Evolutionary conservation across 2,797 vertebrate species (phyloP), one percentile per base, ranked within the genome.

Genomic region (Catharus ustulatus): DNA sequence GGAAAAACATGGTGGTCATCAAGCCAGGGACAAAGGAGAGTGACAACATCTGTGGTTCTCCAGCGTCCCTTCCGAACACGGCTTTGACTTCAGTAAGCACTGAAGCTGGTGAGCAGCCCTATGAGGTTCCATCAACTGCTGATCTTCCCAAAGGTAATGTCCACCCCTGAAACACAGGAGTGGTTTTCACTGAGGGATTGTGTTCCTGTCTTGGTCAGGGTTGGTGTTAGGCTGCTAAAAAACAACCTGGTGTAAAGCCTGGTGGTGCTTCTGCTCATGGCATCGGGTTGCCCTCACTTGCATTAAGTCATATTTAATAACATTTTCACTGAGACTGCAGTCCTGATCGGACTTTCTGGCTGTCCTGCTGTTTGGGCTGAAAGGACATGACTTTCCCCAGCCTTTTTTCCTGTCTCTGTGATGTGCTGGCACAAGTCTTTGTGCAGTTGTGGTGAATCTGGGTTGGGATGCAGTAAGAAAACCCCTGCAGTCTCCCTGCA

Each of bases 21-120:
- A 97, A 96, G 62, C 95, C 97, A 1, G 99, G 99, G 89, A 99
- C 98, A 1, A 98, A 96, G 97, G 98, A 98, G 94, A 98, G 96
- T 9, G 99, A 99, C 97, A 99, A 98, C 29, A 27, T 98, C 88
- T 99, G 99, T 87, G 98, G 98, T 93, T 76, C 94, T 38, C 94
- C 85, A 8, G 95, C 96, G 1, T 64, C 97, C 79, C 87, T 88
- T 61, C 93, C 95, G 0, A 96, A 97, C 86, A 93, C 82, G 1
- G 83, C 96, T 91, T 62, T 94, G 40, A 76, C 96, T 93, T 93
- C 96, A 5, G 93, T 95, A 1, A 96, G 80, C 89, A 88, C 95
- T 4, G 75, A 96, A 87, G 92, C 9, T 27, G 87, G 59, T 49
- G 87, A 64, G 94, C 95, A 96, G 26, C 87, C 96, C 89, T 81